phyloP scores from a whole-genome alignment of 2,888 invertebrate genomes.

The Phaedon cochleariae region DNA sequence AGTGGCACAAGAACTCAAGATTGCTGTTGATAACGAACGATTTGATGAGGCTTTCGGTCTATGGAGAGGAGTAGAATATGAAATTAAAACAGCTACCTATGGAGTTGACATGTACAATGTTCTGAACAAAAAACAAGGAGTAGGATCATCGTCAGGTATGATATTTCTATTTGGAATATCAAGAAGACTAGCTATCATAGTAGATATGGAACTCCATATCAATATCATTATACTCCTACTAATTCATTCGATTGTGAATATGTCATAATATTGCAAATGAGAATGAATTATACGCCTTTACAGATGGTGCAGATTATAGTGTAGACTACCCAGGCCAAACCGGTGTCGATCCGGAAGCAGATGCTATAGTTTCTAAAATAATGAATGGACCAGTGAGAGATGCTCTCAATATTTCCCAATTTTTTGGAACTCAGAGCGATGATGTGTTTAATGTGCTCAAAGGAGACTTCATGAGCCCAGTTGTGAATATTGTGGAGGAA shows the following conservation, averaged over 20 bases:
- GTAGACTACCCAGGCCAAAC: constrained; percentile 17
- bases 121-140: constrained; percentile 29
- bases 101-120: constrained; percentile 47
- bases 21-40: constrained; percentile 60
- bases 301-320: neutral
- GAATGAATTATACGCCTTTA: neutral
- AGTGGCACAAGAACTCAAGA: constrained; percentile 33
- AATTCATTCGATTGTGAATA: too few relatives aligned
- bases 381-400: constrained; percentile 79
- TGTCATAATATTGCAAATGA: too few relatives aligned
- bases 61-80: constrained; percentile 37
- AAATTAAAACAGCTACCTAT: constrained; percentile 28
- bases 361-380: constrained; percentile 59
- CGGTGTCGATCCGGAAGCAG: constrained; percentile 22
- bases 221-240: too few relatives aligned
- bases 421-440: constrained; percentile 71
- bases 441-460: constrained; percentile 68
- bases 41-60: constrained; percentile 70
- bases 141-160: constrained; percentile 12
- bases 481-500: constrained; percentile 72
- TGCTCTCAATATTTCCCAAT: constrained; percentile 69
- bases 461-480: constrained; percentile 77
- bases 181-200: too few relatives aligned
- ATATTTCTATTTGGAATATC: too few relatives aligned
- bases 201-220: too few relatives aligned